Evolutionary conservation across 2,888 invertebrate species (phyloP).

Genomic region (Drosophila hawaiiensis): DNA sequence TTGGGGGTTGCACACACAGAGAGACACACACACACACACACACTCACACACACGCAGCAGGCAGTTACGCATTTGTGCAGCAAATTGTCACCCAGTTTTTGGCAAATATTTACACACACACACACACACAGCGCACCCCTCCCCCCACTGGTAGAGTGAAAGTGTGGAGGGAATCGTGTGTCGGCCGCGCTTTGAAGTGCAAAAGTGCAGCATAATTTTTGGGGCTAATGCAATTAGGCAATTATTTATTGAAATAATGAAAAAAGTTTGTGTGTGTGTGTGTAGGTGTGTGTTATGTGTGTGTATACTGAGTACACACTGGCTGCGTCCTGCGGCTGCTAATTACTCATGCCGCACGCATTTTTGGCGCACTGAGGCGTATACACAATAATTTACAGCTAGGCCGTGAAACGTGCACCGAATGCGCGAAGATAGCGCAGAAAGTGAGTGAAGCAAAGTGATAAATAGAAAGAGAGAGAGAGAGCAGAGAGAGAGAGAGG

Average conservation of each 20-base stretch:
- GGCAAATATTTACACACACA: constrained; percentile 35
- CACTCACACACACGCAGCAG: constrained; percentile 4
- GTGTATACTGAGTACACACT: background rate
- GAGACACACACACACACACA: constrained; percentile 1
- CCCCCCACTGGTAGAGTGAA: constrained; percentile 13
- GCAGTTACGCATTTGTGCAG: constrained; percentile 74
- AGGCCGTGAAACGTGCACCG: constrained; percentile 71
- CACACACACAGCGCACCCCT: background rate
- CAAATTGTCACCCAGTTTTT: constrained; percentile 72
- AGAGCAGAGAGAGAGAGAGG: background rate
- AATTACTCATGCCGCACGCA: constrained; percentile 78
- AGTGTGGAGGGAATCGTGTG: constrained; percentile 15
- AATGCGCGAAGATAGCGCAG: constrained; percentile 41
- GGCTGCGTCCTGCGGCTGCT: constrained; percentile 48
- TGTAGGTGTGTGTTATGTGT: background rate
- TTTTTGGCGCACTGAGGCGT: constrained; percentile 79
- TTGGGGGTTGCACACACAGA: constrained; percentile 53
- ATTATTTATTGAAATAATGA: constrained; percentile 54
- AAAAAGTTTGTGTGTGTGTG: constrained; percentile 3
- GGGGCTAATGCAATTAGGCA: constrained; percentile 78
- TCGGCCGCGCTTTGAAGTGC: constrained; percentile 69
- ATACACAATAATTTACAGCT: constrained; percentile 79
- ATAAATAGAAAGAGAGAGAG: background rate
- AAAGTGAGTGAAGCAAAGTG: background rate
- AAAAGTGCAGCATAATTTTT: constrained; percentile 75